Percentiles rank a stretch among this genome's conserved stretches.
Evolutionary conservation across 1,140 invertebrate genomes (phyloP).

Genomic region (Tetragonula clypearis): DNA sequence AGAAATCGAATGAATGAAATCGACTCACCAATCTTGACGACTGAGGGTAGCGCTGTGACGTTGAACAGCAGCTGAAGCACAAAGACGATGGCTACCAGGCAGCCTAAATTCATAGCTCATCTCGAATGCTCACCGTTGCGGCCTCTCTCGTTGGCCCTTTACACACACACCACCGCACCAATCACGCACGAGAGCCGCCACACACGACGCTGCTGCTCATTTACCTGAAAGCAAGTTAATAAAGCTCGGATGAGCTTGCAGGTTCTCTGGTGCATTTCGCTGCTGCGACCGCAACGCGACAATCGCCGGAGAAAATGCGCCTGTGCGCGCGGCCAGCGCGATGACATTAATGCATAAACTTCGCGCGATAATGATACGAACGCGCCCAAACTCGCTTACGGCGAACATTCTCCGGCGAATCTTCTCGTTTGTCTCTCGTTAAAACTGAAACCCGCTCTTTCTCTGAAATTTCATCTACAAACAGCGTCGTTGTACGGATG

Average conservation of each 20-base stretch:
- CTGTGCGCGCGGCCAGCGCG: not conserved
- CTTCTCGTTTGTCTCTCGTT: not conserved
- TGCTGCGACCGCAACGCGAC: not conserved
- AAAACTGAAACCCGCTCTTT: not conserved
- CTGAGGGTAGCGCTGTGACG: conserved; percentile 76
- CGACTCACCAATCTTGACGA: conserved; percentile 80
- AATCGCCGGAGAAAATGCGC: not conserved
- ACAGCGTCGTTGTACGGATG: too few relatives aligned
- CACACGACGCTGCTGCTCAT: conserved; percentile 40
- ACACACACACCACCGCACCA: conserved; percentile 56
- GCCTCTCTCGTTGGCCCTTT: conserved; percentile 57
- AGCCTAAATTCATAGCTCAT: conserved; percentile 82
- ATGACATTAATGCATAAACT: conserved; percentile 5
- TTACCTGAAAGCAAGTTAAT: conserved; percentile 51
- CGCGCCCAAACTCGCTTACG: not conserved
- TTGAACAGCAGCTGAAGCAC: conserved; percentile 74
- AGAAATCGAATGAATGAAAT: not conserved
- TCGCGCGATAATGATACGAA: not conserved
- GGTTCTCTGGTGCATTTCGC: not conserved
- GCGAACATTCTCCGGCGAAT: not conserved
- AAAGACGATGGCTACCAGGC: conserved; percentile 79
- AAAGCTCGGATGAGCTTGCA: conserved; percentile 22
- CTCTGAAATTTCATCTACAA: not conserved
- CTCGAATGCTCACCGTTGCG: conserved; percentile 76
- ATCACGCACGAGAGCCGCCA: conserved; percentile 31